Percentiles rank a stretch among this genome's conserved stretches.
phyloP scores from a whole-genome alignment of 2,888 invertebrate species.

The Tipula unca region DNA sequence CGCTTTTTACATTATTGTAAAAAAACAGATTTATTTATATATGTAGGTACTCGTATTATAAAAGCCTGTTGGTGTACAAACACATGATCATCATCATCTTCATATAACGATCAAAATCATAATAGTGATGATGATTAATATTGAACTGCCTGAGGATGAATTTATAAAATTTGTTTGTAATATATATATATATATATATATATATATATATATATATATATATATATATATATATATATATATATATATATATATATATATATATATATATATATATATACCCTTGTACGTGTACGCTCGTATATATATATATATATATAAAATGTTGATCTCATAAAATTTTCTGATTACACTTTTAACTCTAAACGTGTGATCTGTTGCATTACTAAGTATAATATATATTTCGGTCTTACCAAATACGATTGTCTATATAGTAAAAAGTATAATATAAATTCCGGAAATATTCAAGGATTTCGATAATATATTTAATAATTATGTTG shows the following conservation, averaged over 20 bases:
- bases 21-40: not conserved
- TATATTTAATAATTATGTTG: not conserved
- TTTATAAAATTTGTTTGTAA: not conserved
- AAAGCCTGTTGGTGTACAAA: not conserved
- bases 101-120: not conserved
- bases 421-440: not conserved
- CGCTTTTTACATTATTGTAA: not conserved
- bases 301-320: no score
- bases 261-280: not conserved
- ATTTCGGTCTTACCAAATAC: not conserved
- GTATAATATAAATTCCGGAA: not conserved
- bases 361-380: not conserved
- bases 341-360: not conserved
- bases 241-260: not conserved
- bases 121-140: conserved; percentile 3
- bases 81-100: not conserved
- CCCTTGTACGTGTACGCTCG: no score
- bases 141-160: not conserved
- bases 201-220: not conserved
- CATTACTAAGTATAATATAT: not conserved
- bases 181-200: not conserved
- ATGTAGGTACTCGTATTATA: not conserved
- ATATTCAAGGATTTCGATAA: not conserved
- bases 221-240: not conserved
- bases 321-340: not conserved